phyloP scores from a whole-genome alignment of 2,888 invertebrate species.

The Agriopis aurantiaria region DNA sequence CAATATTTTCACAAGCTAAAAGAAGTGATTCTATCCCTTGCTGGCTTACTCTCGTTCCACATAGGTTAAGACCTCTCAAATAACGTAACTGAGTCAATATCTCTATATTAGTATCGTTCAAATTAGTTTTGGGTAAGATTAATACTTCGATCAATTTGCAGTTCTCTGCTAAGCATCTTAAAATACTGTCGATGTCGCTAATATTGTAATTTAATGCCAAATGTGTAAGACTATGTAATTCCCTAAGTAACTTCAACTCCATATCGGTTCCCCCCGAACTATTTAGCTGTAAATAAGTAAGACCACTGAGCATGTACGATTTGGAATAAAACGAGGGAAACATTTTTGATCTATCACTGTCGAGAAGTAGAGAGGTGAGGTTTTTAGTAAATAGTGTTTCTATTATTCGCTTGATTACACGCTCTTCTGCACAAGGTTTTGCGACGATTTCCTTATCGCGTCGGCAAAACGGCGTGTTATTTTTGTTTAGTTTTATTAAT shows the following conservation, averaged over 20 bases:
- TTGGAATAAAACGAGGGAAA: neutral
- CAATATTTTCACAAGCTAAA: neutral
- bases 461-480: too few species aligned
- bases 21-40: neutral
- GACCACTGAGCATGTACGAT: neutral
- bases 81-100: neutral
- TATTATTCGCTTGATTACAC: neutral
- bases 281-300: neutral
- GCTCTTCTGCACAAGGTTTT: neutral
- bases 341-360: neutral
- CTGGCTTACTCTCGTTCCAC: neutral
- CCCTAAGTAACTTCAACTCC: neutral
- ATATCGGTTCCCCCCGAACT: neutral
- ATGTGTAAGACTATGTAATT: neutral
- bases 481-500: neutral
- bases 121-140: neutral
- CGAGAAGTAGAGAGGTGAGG: neutral
- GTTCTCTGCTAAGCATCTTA: neutral
- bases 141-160: neutral
- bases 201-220: neutral
- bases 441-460: too few species aligned
- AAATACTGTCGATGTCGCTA: neutral
- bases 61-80: neutral
- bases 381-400: neutral
- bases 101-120: constrained; percentile 1